phyloP scores from a whole-genome alignment of 1,140 invertebrate genomes.

The Papilio xuthus region DNA sequence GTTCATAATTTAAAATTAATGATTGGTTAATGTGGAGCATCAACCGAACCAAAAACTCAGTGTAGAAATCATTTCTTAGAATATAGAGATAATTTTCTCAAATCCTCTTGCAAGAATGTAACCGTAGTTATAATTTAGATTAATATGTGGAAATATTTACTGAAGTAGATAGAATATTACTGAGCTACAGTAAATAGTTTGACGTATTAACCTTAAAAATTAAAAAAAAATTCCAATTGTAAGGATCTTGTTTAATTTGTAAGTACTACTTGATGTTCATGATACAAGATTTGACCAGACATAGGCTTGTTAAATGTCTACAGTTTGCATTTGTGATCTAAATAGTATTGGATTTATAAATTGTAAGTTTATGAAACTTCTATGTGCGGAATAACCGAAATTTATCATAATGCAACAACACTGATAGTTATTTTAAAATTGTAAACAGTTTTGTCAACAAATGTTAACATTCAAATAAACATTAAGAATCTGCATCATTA shows the following conservation, averaged over 20 bases:
- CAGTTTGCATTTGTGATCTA: slow-evolving; percentile 27
- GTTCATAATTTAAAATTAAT: slow-evolving; percentile 14
- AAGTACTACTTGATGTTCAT: slow-evolving; percentile 23
- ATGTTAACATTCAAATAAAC: slow-evolving; percentile 42
- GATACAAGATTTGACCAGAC: not conserved
- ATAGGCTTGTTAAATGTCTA: slow-evolving; percentile 3
- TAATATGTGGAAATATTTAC: slow-evolving; percentile 20
- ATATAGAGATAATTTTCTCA: slow-evolving; percentile 13
- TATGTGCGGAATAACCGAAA: not conserved
- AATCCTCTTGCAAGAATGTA: slow-evolving; percentile 26
- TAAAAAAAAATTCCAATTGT: slow-evolving; percentile 30
- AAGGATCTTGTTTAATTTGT: slow-evolving; percentile 33
- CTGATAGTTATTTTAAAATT: not conserved
- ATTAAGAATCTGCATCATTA: slow-evolving; percentile 64
- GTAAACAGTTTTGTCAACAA: not conserved
- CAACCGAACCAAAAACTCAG: slow-evolving; percentile 8
- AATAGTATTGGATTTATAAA: not conserved
- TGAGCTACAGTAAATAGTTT: slow-evolving; percentile 16
- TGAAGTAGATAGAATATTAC: not conserved
- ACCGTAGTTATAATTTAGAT: slow-evolving; percentile 18
- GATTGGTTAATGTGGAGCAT: not conserved
- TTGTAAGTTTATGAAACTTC: not conserved
- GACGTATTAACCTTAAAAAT: slow-evolving; percentile 21
- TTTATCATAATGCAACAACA: not conserved
- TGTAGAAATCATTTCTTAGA: slow-evolving; percentile 2